Evolutionary conservation across 2,888 invertebrate genomes (phyloP), one percentile per base, ranked within the genome.

Genomic region (Molanna angustata): DNA sequence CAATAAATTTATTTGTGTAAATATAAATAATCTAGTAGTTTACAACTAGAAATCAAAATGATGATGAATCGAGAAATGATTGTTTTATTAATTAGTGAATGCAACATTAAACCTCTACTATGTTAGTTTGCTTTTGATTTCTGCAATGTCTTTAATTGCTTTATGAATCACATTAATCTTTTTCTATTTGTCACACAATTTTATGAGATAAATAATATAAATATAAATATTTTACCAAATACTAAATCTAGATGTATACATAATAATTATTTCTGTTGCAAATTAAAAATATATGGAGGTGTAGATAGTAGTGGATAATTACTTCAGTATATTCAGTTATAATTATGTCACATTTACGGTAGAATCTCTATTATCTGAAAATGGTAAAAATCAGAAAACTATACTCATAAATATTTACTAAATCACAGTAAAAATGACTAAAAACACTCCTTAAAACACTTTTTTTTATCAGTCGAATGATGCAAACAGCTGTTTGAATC

Each of bases 91-190:
- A 20, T n/a, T 14, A 41, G 9, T 19, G n/a, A 41, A n/a, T 17
- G 7, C 18, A 27, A 7, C 11, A 21, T 31, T 18, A 32, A 42
- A 33, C 21, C 17, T 49, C 31, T 42, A 33, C 35, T 49, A 49
- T 49, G 39, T 40, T 40, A 27, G 35, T 49, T 49, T 31, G 31
- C 31, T 27, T 40, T 40, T 31, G 31, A 16, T 40, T 16, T 9
- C 11, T 16, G 17, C 6, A 21, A 21, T 7, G 13, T n/a, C 2
- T 21, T n/a, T 42, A 21, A 21, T n/a, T 21, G 3, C 19, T 21
- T 42, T 13, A 16, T 42, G 14, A n/a, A 21, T 20, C 9, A 21
- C 7, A 11, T 42, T 7, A 21, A 9, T 4, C n/a, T 17, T 17
- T 16, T 17, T 17, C 17, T 40, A 40, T 40, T 40, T 20, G 6